phyloP scores from a whole-genome alignment of 2,888 invertebrate genomes.

The Drosophila trichaetosa region DNA sequence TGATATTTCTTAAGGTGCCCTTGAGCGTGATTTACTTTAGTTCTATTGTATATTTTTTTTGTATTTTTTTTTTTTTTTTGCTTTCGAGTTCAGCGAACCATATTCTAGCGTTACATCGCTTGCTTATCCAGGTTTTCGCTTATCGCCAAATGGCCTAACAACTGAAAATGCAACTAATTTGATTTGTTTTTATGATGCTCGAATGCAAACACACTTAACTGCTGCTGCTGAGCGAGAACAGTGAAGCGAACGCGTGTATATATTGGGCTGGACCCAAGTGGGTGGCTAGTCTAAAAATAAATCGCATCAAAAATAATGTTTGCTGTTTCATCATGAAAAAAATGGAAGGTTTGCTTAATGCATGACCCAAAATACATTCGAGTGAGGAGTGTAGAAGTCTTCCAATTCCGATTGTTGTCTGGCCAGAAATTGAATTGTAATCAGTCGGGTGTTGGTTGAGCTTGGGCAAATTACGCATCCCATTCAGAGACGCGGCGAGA shows the following conservation, averaged over 20 bases:
- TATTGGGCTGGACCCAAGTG: conserved; percentile 31
- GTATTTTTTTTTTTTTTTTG: background rate
- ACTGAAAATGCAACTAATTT: conserved; percentile 9
- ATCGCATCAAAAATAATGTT: conserved; percentile 36
- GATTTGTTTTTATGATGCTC: conserved; percentile 8
- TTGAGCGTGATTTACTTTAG: background rate
- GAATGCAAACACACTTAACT: conserved; percentile 8
- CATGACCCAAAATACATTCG: conserved; percentile 48
- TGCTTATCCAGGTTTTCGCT: conserved; percentile 26
- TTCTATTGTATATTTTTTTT: background rate
- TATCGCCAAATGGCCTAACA: conserved; percentile 30
- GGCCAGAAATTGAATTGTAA: conserved; percentile 9
- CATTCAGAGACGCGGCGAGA: conserved; percentile 57
- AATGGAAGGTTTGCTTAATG: conserved; percentile 1
- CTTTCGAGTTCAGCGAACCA: conserved; percentile 36
- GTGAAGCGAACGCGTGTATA: conserved; percentile 9
- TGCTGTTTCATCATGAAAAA: conserved; percentile 46
- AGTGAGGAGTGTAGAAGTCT: background rate
- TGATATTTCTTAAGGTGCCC: conserved; percentile 13
- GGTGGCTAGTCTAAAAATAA: conserved; percentile 34
- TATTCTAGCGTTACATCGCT: background rate
- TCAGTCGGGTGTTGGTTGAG: conserved; percentile 3
- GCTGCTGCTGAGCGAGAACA: background rate
- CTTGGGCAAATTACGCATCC: conserved; percentile 72
- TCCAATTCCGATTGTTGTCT: conserved; percentile 16